Base-by-base conservation (phyloP, 2,888 invertebrate species). In the Chirona hameri region DNA sequence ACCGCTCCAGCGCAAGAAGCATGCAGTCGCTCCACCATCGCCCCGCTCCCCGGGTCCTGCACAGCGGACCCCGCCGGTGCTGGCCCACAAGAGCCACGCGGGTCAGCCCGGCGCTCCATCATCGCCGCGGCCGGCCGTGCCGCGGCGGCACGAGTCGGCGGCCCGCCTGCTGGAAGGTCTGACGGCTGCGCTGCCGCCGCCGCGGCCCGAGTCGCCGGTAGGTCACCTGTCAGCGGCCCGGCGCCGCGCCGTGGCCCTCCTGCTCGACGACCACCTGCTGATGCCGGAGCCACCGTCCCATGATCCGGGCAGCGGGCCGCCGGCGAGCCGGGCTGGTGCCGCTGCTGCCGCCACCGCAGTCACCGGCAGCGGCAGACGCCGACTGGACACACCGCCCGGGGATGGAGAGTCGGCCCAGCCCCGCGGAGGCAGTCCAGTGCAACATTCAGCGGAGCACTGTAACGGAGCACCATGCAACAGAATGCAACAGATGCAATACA, bases 211-310 rank as follows among this genome's bases (percentile, higher is more conserved):
- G 29, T 29, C 69, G 29, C 14, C 29, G 3, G 46, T 39, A 21
- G 39, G 76, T 15, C 39, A 39, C 24, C 76, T 76, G 46, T 76
- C 76, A 24, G 76, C 39, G 1, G 76, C 76, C 9, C 76, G 76
- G 24, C 76, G 76, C 5, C 39, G 76, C 27, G 76, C 46, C 46
- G 76, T 76, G 21, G 76, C 39, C 7, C 76, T 76, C 4, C 39
- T 76, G 46, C 27, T 76, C 24, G 76, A 39, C 24, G 76, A 76
- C 46, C 76, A 76, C 46, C 76, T 76, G 76, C 76, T 39, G 76
- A 39, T 76, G 24, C 76, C 76, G 4, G 76, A 21, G 24, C 18
- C 27, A 24, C 76, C 76, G 18, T 39, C 76, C 7, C 76, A 76
- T 24, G 76, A 76, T 24, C 76, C 76, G 12, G 76, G 46, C 21